These are phyloP conservation scores for Odontesthes bonariensis DNA, from an alignment of 2,113 vertebrate genomes.

Conservation along the genomic window DNA sequence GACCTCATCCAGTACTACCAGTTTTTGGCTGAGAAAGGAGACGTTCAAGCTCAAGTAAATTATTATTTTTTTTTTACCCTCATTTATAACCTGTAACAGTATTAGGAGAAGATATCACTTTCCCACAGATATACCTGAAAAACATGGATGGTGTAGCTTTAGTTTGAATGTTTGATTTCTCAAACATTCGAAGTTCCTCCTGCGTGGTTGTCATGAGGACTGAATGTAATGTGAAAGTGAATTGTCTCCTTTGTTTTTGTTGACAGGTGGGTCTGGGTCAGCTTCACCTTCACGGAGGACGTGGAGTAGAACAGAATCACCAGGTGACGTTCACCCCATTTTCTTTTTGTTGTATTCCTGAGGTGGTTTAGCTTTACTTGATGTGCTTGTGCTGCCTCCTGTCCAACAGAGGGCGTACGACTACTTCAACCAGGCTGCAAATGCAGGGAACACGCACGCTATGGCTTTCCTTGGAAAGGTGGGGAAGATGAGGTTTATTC, in stretches of 20 bases:
- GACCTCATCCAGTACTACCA: constrained; percentile 99
- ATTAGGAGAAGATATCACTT: too few relatives aligned
- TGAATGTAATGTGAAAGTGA: background rate
- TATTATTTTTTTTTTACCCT: background rate
- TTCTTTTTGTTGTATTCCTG: background rate
- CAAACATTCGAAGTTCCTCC: too few relatives aligned
- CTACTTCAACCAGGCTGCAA: constrained; percentile 98
- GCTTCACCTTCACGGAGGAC: constrained; percentile 94
- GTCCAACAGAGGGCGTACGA: constrained; percentile 92
- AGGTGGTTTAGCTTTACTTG: background rate
- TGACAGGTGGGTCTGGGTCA: constrained; percentile 95
- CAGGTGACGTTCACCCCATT: constrained; percentile 83
- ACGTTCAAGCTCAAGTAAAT: constrained; percentile 95
- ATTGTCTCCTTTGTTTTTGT: background rate
- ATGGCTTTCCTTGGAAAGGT: constrained; percentile 99
- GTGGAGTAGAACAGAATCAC: constrained; percentile 97
- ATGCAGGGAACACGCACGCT: constrained; percentile 96
- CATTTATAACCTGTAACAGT: too few relatives aligned
- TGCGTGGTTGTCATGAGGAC: background rate
- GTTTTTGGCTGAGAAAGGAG: constrained; percentile 97
- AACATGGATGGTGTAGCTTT: too few relatives aligned
- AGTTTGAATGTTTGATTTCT: background rate
- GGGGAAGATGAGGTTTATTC: constrained; percentile 64
- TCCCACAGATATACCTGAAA: too few relatives aligned
- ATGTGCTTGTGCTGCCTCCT: constrained; percentile 23